Conservation (phyloP, 2,888 invertebrate species). For the Plebejus anna region DNA sequence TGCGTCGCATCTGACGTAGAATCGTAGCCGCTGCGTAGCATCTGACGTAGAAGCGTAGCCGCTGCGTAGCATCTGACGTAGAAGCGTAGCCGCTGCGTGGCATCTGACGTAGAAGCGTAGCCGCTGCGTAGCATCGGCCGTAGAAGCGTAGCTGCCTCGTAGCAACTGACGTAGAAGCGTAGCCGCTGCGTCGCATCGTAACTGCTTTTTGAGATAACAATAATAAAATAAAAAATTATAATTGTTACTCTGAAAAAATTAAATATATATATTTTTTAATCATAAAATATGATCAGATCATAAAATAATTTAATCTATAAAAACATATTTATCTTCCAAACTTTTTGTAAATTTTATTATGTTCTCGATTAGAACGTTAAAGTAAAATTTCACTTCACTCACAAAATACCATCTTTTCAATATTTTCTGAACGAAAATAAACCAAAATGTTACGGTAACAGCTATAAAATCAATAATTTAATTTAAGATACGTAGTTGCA, state of each 20-base stretch:
- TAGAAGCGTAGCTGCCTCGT: too few species aligned
- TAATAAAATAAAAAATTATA: not conserved
- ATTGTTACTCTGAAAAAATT: too few species aligned
- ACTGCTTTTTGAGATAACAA: not conserved
- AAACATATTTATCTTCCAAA: too few species aligned
- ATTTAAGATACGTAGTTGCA: constrained; percentile 15
- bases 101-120: too few species aligned
- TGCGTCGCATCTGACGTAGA: not conserved
- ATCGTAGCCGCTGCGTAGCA: too few species aligned
- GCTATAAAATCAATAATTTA: constrained; percentile 6
- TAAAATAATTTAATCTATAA: not conserved
- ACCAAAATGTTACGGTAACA: not conserved
- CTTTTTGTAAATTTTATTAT: too few species aligned
- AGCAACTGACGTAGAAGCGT: too few species aligned
- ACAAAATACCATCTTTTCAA: not conserved
- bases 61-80: too few species aligned
- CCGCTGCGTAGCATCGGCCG: too few species aligned
- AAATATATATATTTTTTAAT: not conserved
- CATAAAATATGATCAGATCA: not conserved
- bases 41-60: too few species aligned
- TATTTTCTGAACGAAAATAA: not conserved
- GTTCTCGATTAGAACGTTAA: not conserved
- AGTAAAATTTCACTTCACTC: not conserved
- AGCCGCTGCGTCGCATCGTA: too few species aligned
- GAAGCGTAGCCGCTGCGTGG: too few species aligned